A percentile compares a stretch with the other conserved stretches of the same genome.
Evolutionary conservation across 2,113 vertebrate species (phyloP).

Genomic region (Orientallactaga bullata): DNA sequence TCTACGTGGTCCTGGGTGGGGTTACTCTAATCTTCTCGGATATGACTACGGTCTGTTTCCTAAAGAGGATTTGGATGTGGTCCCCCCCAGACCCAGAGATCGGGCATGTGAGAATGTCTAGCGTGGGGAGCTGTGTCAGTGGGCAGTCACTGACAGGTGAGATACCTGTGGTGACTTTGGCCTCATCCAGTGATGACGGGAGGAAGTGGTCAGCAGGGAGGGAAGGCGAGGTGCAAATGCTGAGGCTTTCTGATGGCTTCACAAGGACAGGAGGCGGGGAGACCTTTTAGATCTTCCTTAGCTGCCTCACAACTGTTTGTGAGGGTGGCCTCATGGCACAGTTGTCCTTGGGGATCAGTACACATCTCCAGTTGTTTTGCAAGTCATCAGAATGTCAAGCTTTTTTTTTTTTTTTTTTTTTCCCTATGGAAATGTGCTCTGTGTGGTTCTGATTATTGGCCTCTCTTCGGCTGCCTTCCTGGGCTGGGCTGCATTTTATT

Average conservation of each 20-base stretch:
- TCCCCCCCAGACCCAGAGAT: slow-evolving; percentile 69
- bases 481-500: slow-evolving; percentile 36
- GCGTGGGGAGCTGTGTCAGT: slow-evolving; percentile 26
- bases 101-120: slow-evolving; percentile 66
- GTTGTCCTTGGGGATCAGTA: slow-evolving; percentile 39
- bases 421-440: slow-evolving; percentile 59
- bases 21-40: neutral
- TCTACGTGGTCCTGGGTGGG: neutral
- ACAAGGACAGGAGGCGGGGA: slow-evolving; percentile 60
- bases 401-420: slow-evolving; percentile 69
- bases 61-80: neutral
- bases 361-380: slow-evolving; percentile 40
- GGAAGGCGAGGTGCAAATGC: slow-evolving; percentile 69
- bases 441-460: slow-evolving; percentile 67
- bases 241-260: slow-evolving; percentile 55
- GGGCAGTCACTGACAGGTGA: slow-evolving; percentile 69
- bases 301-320: slow-evolving; percentile 30
- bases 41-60: neutral
- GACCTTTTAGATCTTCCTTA: neutral
- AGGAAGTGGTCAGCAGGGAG: slow-evolving; percentile 66
- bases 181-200: slow-evolving; percentile 64
- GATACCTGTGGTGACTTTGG: slow-evolving; percentile 73
- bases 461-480: neutral
- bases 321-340: slow-evolving; percentile 24
- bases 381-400: slow-evolving; percentile 51